Evolutionary conservation across 2,113 vertebrate genomes (phyloP), one percentile per base, ranked within the genome.

Genomic region (Helogale parvula): DNA sequence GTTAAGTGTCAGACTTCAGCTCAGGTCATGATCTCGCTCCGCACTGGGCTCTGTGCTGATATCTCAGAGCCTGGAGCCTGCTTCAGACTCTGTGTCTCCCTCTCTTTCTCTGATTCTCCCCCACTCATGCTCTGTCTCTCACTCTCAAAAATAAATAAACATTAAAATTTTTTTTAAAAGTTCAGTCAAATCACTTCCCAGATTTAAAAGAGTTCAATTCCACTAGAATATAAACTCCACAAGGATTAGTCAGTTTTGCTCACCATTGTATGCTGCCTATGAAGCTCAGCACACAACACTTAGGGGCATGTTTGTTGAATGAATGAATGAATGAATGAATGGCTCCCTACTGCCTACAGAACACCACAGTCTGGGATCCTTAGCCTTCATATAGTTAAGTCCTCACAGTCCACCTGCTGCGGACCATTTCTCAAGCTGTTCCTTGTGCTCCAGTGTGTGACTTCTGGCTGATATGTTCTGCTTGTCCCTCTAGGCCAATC

Each of bases 291-390:
- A 50, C 29, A 79, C 0, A 3, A n/a, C 9, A 31, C 4, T 60
- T 57, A 27, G 17, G 82, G 12, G 88, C 88, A 71, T 27, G 25
- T 45, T 63, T 69, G 13, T 3, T 86, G 35, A 95, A 80, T 47
- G 35, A 87, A 94, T n/a, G 35, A 82, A 69, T 86, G 35, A 95
- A 80, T 47, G 35, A 87, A 94, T n/a, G 35, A 82, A 69, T 21
- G 19, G 25, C 16, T 89, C 50, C 16, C 45, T 19, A 17, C 16
- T 77, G 33, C 25, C 81, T 38, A 57, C 0, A 14, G 77, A 84
- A 69, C 35, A 63, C 3, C 45, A 77, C 7, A 76, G 16, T 47
- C 76, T 29, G 50, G 45, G 35, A 27, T 71, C 84, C 31, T 81
- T 52, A 19, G 4, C 31, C 72, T 81, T 80, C 27, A 52, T 41